phyloP scores from a whole-genome alignment of 2,113 vertebrate genomes.

The Centropristis striata region DNA sequence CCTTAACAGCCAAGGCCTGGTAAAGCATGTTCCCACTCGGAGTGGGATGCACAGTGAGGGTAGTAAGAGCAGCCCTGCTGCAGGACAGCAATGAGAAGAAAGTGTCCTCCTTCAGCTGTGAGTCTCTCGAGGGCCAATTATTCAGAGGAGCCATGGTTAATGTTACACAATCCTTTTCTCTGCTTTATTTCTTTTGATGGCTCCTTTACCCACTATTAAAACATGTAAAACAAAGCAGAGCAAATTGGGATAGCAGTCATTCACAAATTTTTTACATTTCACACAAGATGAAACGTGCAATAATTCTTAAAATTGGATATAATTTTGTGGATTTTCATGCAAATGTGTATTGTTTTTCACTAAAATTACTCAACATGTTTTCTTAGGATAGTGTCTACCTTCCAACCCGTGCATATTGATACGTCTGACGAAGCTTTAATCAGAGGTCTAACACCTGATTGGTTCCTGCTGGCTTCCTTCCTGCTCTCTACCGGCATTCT shows the following conservation, averaged over 20 bases:
- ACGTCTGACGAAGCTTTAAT: conserved; percentile 53
- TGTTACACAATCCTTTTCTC: conserved; percentile 69
- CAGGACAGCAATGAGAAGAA: conserved; percentile 49
- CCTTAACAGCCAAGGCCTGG: conserved; percentile 28
- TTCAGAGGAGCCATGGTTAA: conserved; percentile 78
- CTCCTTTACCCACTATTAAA: conserved; percentile 44
- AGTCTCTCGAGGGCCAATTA: conserved; percentile 89
- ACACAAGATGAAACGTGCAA: not conserved
- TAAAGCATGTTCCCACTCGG: conserved; percentile 14
- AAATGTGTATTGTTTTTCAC: not conserved
- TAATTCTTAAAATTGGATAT: not conserved
- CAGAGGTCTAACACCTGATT: conserved; percentile 66
- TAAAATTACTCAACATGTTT: not conserved
- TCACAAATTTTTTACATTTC: conserved; percentile 24
- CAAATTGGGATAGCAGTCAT: conserved; percentile 25
- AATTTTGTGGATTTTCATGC: not conserved
- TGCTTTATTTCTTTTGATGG: conserved; percentile 62
- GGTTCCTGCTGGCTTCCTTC: conserved; percentile 63
- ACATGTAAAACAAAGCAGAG: conserved; percentile 47
- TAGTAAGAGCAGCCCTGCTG: conserved; percentile 32
- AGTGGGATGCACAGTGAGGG: conserved; percentile 19
- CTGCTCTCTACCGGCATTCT: conserved; percentile 61
- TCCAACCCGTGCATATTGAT: conserved; percentile 32
- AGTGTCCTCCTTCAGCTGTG: conserved; percentile 63
- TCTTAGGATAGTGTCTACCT: not conserved